phyloP scores from a whole-genome alignment of 2,113 vertebrate genomes.

The Phaethornis superciliosus region DNA sequence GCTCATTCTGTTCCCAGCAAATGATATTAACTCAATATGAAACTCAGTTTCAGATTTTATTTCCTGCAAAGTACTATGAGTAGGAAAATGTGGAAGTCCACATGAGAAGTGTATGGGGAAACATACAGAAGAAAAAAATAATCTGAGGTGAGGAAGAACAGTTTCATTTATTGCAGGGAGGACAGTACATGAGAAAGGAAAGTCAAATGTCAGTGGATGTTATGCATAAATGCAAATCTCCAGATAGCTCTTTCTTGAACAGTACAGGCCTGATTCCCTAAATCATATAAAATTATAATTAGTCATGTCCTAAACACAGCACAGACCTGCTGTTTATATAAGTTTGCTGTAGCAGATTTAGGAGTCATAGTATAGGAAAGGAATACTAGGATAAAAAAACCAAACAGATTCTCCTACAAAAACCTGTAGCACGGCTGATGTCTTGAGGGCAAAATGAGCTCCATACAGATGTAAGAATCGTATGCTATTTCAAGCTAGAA shows the following conservation, averaged over 20 bases:
- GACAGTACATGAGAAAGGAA: not conserved
- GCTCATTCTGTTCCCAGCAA: not conserved
- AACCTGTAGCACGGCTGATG: not conserved
- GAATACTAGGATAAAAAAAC: not conserved
- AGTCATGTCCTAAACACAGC: constrained; percentile 22
- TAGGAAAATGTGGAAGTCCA: not conserved
- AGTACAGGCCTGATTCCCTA: not conserved
- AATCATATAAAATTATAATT: constrained; percentile 39
- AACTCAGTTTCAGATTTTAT: not conserved
- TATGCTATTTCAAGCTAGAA: not conserved
- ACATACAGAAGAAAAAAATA: not conserved
- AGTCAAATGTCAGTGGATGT: not conserved
- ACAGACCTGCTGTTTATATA: constrained; percentile 24
- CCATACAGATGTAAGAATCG: not conserved
- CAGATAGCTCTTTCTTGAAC: not conserved
- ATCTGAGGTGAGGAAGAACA: not conserved
- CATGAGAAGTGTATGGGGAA: not conserved
- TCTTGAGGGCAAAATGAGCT: not conserved
- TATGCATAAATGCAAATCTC: constrained; percentile 6
- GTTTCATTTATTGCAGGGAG: not conserved
- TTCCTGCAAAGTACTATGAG: not conserved
- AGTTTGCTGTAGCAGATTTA: constrained; percentile 4
- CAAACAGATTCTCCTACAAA: not conserved
- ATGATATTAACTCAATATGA: not conserved
- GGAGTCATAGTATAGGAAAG: not conserved